Base-by-base conservation (phyloP, 2,888 invertebrate species). In the Crematogaster levior region DNA sequence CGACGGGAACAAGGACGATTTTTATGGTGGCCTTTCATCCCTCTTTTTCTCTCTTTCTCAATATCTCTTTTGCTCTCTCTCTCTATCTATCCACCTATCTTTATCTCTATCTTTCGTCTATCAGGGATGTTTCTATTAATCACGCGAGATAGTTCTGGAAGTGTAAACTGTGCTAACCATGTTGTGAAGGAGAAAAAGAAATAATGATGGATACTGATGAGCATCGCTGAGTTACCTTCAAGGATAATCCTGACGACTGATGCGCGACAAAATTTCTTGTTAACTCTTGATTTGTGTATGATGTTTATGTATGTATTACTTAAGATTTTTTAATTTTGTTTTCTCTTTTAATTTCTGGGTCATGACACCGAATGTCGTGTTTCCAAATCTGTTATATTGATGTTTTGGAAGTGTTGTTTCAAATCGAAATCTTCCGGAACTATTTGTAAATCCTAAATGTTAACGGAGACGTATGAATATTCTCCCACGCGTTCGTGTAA, bases 401-500 rank as follows among this genome's bases (percentile, higher is more conserved):
- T 61, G 48, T 74, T 66, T 70, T 88, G 83, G 79, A 83, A 65
- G 51, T 83, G 74, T 83, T 37, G 70, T 83, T 86, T 66, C 30
- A 37, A 46, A 40, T 9, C 65, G 48, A 72, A 66, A 86, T 85
- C 77, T 60, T 40, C 80, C 82, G 83, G 74, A 87, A 84, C 86
- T 85, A 83, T 88, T 81, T 91, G 91, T 92, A 91, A 91, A 92
- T 92, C 92, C 86, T 85, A 85, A 87, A 86, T 61, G 79, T 86
- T 82, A 85, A 70, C 65, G 82, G 73, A 81, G 10, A 48, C 53
- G 85, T 68, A 81, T 70, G 65, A 81, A 37, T 46, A 70, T 53
- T 48, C 56, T 46, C 40, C 82, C 68, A 81, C 70, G 83, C 85
- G 70, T 72, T 83, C 70, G 82, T 92, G 92, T 92, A 92, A 92